A percentile compares a stretch with the other conserved stretches of the same genome.
phyloP scores from a whole-genome alignment of 2,797 vertebrate genomes.

The Ataeniobius toweri region DNA sequence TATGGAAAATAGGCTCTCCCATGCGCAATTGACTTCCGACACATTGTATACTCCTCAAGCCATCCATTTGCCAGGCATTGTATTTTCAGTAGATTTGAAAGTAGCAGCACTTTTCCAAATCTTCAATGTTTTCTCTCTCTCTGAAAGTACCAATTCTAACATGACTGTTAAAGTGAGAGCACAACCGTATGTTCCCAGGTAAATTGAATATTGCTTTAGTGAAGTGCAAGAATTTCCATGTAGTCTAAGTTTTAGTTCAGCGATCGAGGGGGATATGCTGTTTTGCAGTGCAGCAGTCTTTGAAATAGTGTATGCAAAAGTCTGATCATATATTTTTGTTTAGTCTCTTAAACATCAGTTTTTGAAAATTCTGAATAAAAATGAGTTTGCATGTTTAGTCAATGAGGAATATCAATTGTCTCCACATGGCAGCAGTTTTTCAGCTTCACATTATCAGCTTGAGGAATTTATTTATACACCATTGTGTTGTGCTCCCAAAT shows the following conservation, averaged over 20 bases:
- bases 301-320: background rate
- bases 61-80: conserved; percentile 72
- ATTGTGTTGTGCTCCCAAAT: background rate
- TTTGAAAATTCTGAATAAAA: background rate
- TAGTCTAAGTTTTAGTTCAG: conserved; percentile 2
- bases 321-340: background rate
- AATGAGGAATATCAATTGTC: background rate
- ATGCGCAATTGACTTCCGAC: conserved; percentile 80
- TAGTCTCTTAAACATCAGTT: background rate
- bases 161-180: conserved; percentile 58
- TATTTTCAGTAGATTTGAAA: conserved; percentile 72
- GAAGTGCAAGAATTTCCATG: conserved; percentile 56
- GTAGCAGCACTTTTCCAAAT: conserved; percentile 70
- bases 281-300: background rate
- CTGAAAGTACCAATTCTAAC: conserved; percentile 57
- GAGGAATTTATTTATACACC: background rate
- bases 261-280: background rate
- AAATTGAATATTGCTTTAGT: conserved; percentile 55
- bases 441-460: background rate
- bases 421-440: background rate
- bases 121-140: conserved; percentile 47
- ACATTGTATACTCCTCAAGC: conserved; percentile 75
- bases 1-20: conserved; percentile 74
- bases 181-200: conserved; percentile 26
- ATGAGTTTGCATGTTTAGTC: background rate